These are phyloP conservation scores for Phylloscopus trochiloides DNA, from an alignment of 2,113 vertebrate species.

Conservation along the genomic window DNA sequence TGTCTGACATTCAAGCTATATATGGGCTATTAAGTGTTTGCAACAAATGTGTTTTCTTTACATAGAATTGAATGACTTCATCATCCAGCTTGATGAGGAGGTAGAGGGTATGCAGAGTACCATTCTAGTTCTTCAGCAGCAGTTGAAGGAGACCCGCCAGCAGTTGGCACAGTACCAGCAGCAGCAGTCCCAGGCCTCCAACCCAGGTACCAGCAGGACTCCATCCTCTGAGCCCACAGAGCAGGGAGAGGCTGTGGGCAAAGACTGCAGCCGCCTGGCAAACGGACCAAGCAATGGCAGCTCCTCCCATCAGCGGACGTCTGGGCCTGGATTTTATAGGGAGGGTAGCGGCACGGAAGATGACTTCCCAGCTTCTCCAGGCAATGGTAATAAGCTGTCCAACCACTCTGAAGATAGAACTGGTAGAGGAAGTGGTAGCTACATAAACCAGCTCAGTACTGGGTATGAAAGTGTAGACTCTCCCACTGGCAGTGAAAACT, in stretches of 20 bases:
- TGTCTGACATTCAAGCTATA: background rate
- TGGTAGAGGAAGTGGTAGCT: conserved; percentile 85
- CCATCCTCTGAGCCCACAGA: conserved; percentile 78
- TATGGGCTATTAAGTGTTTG: conserved; percentile 62
- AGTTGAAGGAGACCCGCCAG: conserved; percentile 91
- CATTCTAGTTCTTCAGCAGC: conserved; percentile 97
- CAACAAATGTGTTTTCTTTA: conserved; percentile 62
- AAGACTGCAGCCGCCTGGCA: conserved; percentile 91
- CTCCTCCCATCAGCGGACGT: conserved; percentile 86
- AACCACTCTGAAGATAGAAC: conserved; percentile 93
- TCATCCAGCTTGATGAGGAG: conserved; percentile 99
- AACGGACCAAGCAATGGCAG: conserved; percentile 95
- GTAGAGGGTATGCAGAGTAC: conserved; percentile 99
- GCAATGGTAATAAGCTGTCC: conserved; percentile 90
- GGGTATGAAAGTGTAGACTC: conserved; percentile 99
- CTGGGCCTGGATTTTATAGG: conserved; percentile 89
- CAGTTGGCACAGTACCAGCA: conserved; percentile 87
- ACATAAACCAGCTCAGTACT: conserved; percentile 91
- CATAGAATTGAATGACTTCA: conserved; percentile 97
- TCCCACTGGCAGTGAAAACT: conserved; percentile 97
- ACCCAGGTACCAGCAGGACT: conserved; percentile 87
- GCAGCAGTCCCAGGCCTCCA: conserved; percentile 76
- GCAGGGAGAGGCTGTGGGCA: conserved; percentile 80
- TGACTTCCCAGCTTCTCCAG: conserved; percentile 90
- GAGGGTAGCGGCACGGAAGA: conserved; percentile 90